Percentiles rank a stretch among this genome's conserved stretches.
phyloP scores from a whole-genome alignment of 2,113 vertebrate species.

The Oreochromis spilurus region DNA sequence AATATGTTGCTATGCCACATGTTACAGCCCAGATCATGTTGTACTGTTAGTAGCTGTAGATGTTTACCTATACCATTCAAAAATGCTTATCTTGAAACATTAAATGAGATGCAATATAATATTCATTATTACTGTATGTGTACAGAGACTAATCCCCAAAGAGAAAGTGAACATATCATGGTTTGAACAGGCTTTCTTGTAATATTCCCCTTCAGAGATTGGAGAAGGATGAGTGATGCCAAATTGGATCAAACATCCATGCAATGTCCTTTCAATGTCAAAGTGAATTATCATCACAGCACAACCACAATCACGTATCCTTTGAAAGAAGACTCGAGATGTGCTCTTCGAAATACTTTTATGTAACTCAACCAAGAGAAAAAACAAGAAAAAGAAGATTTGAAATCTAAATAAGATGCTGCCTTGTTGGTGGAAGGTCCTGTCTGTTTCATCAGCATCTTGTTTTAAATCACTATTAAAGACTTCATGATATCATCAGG shows the following conservation, averaged over 20 bases:
- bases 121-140: neutral
- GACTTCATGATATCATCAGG: neutral
- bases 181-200: neutral
- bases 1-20: neutral
- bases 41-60: neutral
- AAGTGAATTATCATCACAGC: neutral
- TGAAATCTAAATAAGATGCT: neutral
- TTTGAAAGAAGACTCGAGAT: neutral
- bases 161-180: neutral
- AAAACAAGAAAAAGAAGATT: neutral
- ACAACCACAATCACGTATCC: neutral
- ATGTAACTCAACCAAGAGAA: neutral
- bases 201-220: neutral
- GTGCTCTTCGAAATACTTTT: neutral
- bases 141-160: neutral
- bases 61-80: neutral
- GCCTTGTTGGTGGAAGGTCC: neutral
- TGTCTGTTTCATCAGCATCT: neutral
- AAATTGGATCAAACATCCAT: neutral
- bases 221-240: neutral
- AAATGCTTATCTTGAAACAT: neutral
- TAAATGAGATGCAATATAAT: neutral
- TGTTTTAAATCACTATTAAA: neutral
- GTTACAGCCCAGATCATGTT: neutral
- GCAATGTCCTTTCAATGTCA: neutral